phyloP scores from a whole-genome alignment of 2,113 vertebrate genomes.

The Rhagologus leucostigma region DNA sequence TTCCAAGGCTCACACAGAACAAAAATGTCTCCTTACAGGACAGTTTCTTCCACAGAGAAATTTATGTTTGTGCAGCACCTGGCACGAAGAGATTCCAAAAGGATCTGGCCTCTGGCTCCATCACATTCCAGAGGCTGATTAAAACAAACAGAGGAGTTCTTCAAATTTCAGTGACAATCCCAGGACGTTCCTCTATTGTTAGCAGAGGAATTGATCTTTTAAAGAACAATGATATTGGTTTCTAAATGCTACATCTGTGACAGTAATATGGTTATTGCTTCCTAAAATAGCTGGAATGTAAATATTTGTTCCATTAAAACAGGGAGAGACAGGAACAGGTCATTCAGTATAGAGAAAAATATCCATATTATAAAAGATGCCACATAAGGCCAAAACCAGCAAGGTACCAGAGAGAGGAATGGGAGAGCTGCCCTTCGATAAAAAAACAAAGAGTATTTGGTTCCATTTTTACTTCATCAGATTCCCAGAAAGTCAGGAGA shows the following conservation, averaged over 20 bases:
- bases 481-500: neutral
- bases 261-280: neutral
- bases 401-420: neutral
- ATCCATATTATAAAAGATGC: neutral
- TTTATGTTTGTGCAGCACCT: neutral
- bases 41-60: neutral
- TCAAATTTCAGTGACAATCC: neutral
- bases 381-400: neutral
- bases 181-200: neutral
- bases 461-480: neutral
- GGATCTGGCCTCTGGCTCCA: neutral
- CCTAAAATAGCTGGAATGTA: neutral
- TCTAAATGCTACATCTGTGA: neutral
- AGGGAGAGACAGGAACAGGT: neutral
- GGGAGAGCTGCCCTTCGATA: neutral
- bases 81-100: neutral
- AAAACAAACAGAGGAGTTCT: neutral
- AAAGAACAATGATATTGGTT: neutral
- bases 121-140: neutral
- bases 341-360: neutral
- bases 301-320: neutral
- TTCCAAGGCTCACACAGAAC: neutral
- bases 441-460: neutral
- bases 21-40: neutral
- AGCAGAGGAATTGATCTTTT: neutral